Percentiles rank a stretch among this genome's conserved stretches.
phyloP scores from a whole-genome alignment of 2,888 invertebrate species.

The Machimus rusticus region DNA sequence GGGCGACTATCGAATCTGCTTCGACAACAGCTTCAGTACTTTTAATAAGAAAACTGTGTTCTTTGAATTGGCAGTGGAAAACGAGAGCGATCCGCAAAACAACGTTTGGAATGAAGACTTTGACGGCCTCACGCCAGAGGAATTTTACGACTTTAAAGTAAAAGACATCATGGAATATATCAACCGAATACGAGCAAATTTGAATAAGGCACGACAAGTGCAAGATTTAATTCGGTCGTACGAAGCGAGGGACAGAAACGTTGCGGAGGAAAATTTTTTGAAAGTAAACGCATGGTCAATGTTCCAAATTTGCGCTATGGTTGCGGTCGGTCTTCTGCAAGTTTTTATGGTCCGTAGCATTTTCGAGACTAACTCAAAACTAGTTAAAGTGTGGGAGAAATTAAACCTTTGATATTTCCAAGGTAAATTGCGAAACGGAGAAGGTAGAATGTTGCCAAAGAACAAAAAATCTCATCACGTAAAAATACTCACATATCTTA shows the following conservation, averaged over 20 bases:
- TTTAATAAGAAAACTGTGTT: constrained; percentile 85
- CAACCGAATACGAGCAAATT: constrained; percentile 68
- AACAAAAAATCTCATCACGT: not conserved
- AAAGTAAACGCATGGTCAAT: constrained; percentile 82
- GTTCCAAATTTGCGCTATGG: constrained; percentile 76
- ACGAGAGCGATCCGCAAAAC: constrained; percentile 67
- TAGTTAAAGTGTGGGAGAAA: constrained; percentile 59
- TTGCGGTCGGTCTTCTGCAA: constrained; percentile 76
- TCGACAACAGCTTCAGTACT: constrained; percentile 86
- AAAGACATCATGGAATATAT: constrained; percentile 73
- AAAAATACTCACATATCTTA: not conserved
- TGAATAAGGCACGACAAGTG: constrained; percentile 70
- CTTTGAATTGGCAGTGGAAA: constrained; percentile 77
- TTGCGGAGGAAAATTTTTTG: constrained; percentile 81
- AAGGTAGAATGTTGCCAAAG: constrained; percentile 1
- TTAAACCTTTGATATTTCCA: constrained; percentile 54
- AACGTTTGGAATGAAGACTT: constrained; percentile 57
- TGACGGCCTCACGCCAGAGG: constrained; percentile 63
- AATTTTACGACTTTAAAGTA: constrained; percentile 69
- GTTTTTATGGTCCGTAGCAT: constrained; percentile 81
- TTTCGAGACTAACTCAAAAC: constrained; percentile 69
- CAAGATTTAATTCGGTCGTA: constrained; percentile 76
- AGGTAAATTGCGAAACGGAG: not conserved
- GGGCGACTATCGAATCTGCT: constrained; percentile 86
- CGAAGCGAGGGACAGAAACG: constrained; percentile 83